Base-by-base conservation (phyloP, 2,113 vertebrate species). In the Balaenoptera acutorostrata region DNA sequence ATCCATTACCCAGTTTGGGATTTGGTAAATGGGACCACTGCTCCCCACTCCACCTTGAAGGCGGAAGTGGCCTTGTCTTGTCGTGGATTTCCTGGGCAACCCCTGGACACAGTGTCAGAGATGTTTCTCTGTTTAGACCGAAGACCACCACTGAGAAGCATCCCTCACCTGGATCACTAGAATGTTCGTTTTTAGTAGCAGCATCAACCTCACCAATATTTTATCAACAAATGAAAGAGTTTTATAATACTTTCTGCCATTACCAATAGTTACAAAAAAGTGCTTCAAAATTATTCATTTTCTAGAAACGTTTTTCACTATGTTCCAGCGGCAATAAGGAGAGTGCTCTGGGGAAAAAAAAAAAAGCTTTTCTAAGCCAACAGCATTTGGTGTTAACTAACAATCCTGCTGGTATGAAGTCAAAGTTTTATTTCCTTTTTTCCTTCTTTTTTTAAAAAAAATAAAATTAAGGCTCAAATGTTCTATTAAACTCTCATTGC, bases 381-480 rank as follows among this genome's bases (percentile, higher is more conserved):
- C 25, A 91, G 74, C 57, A 97, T 94, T 96, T 91, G 83, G 81
- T 88, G 57, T 97, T 97, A 88, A 87, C 59, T 64, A 88, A 77
- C 66, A n/a, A 92, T 7, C 41, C n/a, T 84, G 96, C 85, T 92
- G 66, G 95, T 95, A 98, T 91, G 80, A 97, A 96, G 96, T 94
- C 93, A 96, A 49, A 87, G 63, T 98, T 97, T 96, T 85, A 44
- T 96, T 97, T 97, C n/a, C 57, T 90, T 93, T 88, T 59, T 3
- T 44, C n/a, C 41, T 31, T 52, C 12, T 41, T 82, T n/a, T 72
- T 78, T 27, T 61, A 23, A 1, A n/a, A 63, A 59, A 61, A 93
- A 93, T 71, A 98, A 98, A 98, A 97, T 80, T 72, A 98, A 93
- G 82, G 93, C 93, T 98, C 97, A 98, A 97, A 95, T 97, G 97